Evolutionary conservation across 2,113 vertebrate species (phyloP), one percentile per base, ranked within the genome.

Genomic region (Eulacestoma nigropectus): DNA sequence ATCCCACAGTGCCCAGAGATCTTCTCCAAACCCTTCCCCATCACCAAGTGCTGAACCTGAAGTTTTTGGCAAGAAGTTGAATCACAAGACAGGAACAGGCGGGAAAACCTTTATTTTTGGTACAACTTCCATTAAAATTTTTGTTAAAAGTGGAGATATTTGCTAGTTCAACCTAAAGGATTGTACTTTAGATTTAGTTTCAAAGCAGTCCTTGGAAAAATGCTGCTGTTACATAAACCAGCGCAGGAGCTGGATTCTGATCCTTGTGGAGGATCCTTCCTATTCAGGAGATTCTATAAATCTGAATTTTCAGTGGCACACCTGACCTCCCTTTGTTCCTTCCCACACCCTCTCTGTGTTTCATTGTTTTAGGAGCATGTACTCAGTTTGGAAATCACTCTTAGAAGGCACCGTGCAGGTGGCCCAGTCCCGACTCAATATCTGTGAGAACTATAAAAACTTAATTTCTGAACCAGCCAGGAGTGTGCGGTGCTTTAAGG

Each of bases 361-460:
- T 91, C 13, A 4, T 65, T 96, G 30, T 97, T 94, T 85, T 64
- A 99, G 99, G 97, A 99, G 99, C 96, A 99, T 99, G 97, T 99
- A 99, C 83, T 99, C 99, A 8, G 99, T 99, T 75, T 99, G 99
- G 99, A 98, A 99, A 95, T 99, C 99, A 3, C 99, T 99, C 96
- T 95, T 99, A 30, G 99, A 99, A 96, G 99, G 99, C 91, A 99
- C 99, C 4, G 98, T 99, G 97, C 99, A 99, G 94, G 99, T 99
- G 97, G 99, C 99, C 90, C 99, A 99, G 46, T 99, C 99, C 68
- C 98, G 99, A 72, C 99, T 99, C 95, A 99, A 98, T 59, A 99
- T 99, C 95, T 99, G 99, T 47, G 99, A 99, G 91, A 99, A 99
- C 97, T 99, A 99, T 96, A 99, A 99, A 97, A 99, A 98, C 84